These are phyloP conservation scores for Sebastes steindachneri DNA, from an alignment of 2,797 vertebrate genomes.

Conservation along the genomic window DNA sequence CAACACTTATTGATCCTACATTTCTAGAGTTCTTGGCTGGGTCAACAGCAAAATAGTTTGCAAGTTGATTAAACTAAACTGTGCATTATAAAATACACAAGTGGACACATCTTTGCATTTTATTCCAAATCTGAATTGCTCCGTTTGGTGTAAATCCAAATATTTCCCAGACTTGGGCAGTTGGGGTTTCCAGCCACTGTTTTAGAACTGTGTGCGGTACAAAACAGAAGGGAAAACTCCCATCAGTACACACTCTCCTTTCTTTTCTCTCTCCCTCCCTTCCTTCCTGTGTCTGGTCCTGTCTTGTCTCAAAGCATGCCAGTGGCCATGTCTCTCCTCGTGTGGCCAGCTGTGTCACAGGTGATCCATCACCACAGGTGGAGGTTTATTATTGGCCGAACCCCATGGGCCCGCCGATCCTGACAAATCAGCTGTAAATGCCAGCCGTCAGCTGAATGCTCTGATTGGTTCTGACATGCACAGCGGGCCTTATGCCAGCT, in stretches of 20 bases:
- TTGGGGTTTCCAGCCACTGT: background rate
- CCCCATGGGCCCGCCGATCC: slow-evolving; percentile 72
- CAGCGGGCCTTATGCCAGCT: slow-evolving; percentile 79
- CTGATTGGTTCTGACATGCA: slow-evolving; percentile 81
- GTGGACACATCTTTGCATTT: background rate
- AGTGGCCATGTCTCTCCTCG: slow-evolving; percentile 71
- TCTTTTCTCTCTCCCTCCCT: background rate
- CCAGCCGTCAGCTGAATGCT: slow-evolving; percentile 69
- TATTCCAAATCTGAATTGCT: background rate
- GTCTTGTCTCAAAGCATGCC: slow-evolving; percentile 68
- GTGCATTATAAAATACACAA: background rate
- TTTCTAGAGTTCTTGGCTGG: background rate
- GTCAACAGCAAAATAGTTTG: background rate
- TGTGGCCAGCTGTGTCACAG: slow-evolving; percentile 79
- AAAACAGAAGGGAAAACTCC: slow-evolving; percentile 1
- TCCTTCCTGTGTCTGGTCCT: slow-evolving; percentile 59
- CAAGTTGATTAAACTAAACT: background rate
- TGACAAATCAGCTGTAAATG: slow-evolving; percentile 83
- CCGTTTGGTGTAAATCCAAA: slow-evolving; percentile 2
- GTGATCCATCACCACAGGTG: slow-evolving; percentile 84
- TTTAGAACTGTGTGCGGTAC: background rate
- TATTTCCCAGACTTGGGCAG: background rate
- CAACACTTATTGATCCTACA: background rate
- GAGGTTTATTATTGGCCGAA: slow-evolving; percentile 80
- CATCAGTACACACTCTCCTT: background rate